Conservation (phyloP, 1,140 invertebrate genomes). For the Drosophila elegans region DNA sequence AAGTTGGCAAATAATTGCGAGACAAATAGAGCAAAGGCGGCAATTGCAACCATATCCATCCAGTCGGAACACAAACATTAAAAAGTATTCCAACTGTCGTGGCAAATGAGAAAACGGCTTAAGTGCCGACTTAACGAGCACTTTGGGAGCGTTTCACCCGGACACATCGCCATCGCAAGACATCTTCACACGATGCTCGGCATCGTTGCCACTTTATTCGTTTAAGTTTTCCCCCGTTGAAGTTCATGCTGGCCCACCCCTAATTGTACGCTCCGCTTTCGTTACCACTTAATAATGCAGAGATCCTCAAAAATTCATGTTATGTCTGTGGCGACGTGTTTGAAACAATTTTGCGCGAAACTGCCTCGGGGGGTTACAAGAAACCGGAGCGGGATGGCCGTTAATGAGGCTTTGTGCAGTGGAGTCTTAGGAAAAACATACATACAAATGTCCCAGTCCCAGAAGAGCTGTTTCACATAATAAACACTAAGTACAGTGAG, state of each 20-base stretch:
- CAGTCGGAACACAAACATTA: slow-evolving; percentile 32
- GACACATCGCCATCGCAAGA: not conserved
- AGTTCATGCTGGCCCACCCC: slow-evolving; percentile 33
- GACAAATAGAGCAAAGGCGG: slow-evolving; percentile 10
- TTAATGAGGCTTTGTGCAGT: slow-evolving; percentile 17
- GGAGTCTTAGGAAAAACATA: slow-evolving; percentile 20
- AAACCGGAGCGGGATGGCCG: slow-evolving; percentile 11
- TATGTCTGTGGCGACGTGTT: slow-evolving; percentile 65
- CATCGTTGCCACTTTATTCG: slow-evolving; percentile 68
- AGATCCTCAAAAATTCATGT: slow-evolving; percentile 68
- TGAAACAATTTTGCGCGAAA: slow-evolving; percentile 67
- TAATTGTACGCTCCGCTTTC: slow-evolving; percentile 69
- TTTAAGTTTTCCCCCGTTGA: slow-evolving; percentile 64
- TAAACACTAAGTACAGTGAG: slow-evolving; percentile 6
- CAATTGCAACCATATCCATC: slow-evolving; percentile 28
- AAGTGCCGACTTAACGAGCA: slow-evolving; percentile 62
- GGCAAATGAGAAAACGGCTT: slow-evolving; percentile 46
- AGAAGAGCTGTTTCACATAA: slow-evolving; percentile 5
- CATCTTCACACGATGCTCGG: slow-evolving; percentile 16
- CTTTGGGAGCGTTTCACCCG: slow-evolving; percentile 52
- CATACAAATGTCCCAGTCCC: slow-evolving; percentile 1
- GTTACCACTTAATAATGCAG: slow-evolving; percentile 73
- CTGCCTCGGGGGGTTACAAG: slow-evolving; percentile 6
- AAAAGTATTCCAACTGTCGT: slow-evolving; percentile 66
- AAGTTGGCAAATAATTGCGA: slow-evolving; percentile 62